Base-by-base conservation (phyloP, 2,888 invertebrate genomes). In the Nephrotoma appendiculata region DNA sequence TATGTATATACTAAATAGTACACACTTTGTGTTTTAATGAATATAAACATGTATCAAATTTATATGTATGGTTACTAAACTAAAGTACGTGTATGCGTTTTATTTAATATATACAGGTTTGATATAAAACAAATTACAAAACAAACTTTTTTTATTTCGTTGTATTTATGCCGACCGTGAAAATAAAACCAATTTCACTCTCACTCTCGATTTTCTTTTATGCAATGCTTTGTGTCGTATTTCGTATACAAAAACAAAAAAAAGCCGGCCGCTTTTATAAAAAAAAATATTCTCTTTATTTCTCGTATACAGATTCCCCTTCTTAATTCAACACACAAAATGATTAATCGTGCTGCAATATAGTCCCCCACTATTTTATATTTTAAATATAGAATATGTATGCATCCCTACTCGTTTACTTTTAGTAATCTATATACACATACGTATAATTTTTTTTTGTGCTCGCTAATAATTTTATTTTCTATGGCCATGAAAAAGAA, bases 401-500 rank as follows among this genome's bases (percentile, higher is more conserved):
- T 3, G 31, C 31, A 71, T 71, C 71, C 71, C 71, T 71, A 71
- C 71, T 6, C 71, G 44, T 44, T 19, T 7, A 31, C 31, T 31
- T 31, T 31, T 31, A 31, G 31, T 2, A 31, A 31, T 31, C 2
- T 31, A 3, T 31, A 31, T 31, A 31, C 31, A 31, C 6, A 71
- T 52, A 31, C 7, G 31, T 71, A 19, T 71, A 19, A 31, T 71
- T 71, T 71, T 71, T 71, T 71, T 19, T 2, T 31, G 71, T 12
- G 31, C 71, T 7, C 71, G 71, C 31, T 71, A 31, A 9, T 71
- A 71, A 71, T 84, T 84, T 84, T 84, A 84, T 84, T 84, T 84
- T 84, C 84, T 42, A 84, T 84, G 84, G 43, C 84, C 84, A 84
- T 84, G 84, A 84, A 84, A 84, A 84, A 84, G 84, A 84, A 84